Base-by-base conservation (phyloP, 1,140 invertebrate genomes). In the Samia ricini region DNA sequence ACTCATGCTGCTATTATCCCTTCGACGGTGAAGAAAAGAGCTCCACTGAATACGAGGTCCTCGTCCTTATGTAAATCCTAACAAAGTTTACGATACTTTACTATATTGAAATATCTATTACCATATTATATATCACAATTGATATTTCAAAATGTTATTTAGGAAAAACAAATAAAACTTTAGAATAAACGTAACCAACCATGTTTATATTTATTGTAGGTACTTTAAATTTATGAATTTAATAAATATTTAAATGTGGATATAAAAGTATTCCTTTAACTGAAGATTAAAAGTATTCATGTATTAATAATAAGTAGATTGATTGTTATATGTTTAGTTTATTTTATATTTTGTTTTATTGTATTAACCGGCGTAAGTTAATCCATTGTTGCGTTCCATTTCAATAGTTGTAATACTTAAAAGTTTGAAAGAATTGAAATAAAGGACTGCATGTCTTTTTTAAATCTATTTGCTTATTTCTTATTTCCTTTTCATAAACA, bases 41-140 rank as follows among this genome's bases (percentile, higher is more conserved):
- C 59, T 91, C 92, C 33, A 56, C 74, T 2, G 90, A 92, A 59
- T 94, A 94, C 74, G 93, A 94, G 77, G 89, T 91, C 61, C 81
- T 94, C 2, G 91, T 93, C 20, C 74, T 92, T 6, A 64, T 89
- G 72, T 89, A 76, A 77, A 68, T 12, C 0, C 21, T 15, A 15
- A 42, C 7, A 42, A 42, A 15, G 1, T 1, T 42, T 15, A 42
- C 33, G 33, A 15, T 42, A 42, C 12, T 15, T 12, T 42, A 15
- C 4, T 15, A 15, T 42, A 42, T 26, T 26, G 3, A 15, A 1
- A 15, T 12, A 15, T 42, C 33, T 7, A 42, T 42, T 15, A 15
- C n/a, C 12, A 42, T 15, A 12, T 15, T 1, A 1, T 15, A 15
- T 42, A 4, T 42, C 33, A 42, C 8, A 3, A 42, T 42, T 42